A percentile compares a stretch with the other conserved stretches of the same genome.
phyloP scores from a whole-genome alignment of 2,888 invertebrate species.

The Drosophila longiperda region DNA sequence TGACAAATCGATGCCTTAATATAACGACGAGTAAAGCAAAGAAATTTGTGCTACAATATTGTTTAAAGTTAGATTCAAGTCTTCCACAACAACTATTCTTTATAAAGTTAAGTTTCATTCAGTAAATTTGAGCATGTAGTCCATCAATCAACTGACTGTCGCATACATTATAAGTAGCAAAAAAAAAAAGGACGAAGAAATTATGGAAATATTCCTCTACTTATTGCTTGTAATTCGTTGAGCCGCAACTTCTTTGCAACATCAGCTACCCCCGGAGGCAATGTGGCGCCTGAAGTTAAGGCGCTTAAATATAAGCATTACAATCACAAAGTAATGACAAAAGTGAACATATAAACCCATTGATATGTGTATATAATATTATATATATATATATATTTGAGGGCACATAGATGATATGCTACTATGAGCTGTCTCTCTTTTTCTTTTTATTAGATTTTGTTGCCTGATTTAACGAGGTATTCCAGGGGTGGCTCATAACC shows the following conservation, averaged over 20 bases:
- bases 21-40: neutral
- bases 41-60: neutral
- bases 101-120: neutral
- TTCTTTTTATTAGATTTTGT: slow-evolving; percentile 6
- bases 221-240: slow-evolving; percentile 47
- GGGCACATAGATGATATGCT: slow-evolving; percentile 29
- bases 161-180: neutral
- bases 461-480: slow-evolving; percentile 51
- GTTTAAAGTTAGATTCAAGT: neutral
- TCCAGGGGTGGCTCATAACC: slow-evolving; percentile 51
- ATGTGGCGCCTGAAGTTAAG: slow-evolving; percentile 53
- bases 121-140: slow-evolving; percentile 3
- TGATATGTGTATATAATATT: slow-evolving; percentile 3
- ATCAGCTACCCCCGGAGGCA: slow-evolving; percentile 17
- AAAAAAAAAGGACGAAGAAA: neutral
- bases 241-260: slow-evolving; percentile 44
- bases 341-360: slow-evolving; percentile 15
- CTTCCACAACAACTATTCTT: neutral
- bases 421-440: slow-evolving; percentile 17
- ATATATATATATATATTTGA: neutral
- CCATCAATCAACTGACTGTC: neutral
- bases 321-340: slow-evolving; percentile 50
- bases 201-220: slow-evolving; percentile 36
- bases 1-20: neutral
- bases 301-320: slow-evolving; percentile 53